Evolutionary conservation across 2,113 vertebrate species (phyloP).

Genomic region (Larimichthys polyactis): DNA sequence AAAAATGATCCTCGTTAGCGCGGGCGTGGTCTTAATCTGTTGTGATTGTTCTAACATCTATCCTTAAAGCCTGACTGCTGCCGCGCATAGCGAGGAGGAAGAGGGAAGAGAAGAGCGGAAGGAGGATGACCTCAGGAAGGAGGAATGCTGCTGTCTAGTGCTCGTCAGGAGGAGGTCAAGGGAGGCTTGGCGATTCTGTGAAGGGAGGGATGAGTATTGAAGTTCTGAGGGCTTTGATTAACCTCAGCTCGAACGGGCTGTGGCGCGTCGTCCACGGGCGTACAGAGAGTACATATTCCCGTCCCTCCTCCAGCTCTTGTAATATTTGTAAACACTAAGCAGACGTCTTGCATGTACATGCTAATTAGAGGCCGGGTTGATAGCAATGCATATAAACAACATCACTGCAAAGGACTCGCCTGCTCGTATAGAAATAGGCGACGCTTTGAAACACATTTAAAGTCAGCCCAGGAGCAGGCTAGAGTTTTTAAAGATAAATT

Average conservation of each 20-base stretch:
- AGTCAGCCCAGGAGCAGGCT: neutral
- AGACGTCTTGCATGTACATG: neutral
- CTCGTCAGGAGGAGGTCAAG: slow-evolving; percentile 43
- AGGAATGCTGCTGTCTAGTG: slow-evolving; percentile 50
- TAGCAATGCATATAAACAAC: slow-evolving; percentile 12
- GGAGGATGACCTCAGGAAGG: slow-evolving; percentile 44
- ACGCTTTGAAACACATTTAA: neutral
- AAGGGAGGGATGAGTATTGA: neutral
- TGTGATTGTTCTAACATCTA: slow-evolving; percentile 6
- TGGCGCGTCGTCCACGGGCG: neutral
- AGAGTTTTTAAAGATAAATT: neutral
- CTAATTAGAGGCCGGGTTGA: slow-evolving; percentile 2
- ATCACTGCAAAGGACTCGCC: neutral
- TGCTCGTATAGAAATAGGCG: neutral
- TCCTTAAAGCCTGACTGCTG: slow-evolving; percentile 19
- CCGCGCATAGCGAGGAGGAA: slow-evolving; percentile 18
- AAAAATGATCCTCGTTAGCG: neutral
- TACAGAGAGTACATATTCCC: neutral
- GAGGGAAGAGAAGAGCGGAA: slow-evolving; percentile 8
- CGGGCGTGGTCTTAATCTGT: slow-evolving; percentile 3
- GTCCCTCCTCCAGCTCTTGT: neutral
- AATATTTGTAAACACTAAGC: slow-evolving; percentile 11
- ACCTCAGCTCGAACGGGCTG: slow-evolving; percentile 9
- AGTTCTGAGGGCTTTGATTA: slow-evolving; percentile 19
- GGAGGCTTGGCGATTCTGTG: slow-evolving; percentile 27